These are phyloP conservation scores for Microplitis deprimator DNA, from an alignment of 2,888 invertebrate genomes.

Conservation along the genomic window DNA sequence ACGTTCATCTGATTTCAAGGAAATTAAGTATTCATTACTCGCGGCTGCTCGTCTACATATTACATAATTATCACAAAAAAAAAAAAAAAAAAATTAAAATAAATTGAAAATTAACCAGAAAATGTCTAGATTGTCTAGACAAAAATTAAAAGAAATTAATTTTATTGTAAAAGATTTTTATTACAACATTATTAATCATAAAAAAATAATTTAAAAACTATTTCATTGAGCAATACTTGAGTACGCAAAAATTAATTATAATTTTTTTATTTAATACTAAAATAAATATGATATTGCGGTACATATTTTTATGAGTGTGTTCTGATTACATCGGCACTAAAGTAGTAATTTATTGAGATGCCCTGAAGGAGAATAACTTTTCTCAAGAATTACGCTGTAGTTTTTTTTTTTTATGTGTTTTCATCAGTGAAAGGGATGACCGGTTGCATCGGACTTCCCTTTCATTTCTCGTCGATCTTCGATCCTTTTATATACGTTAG, in stretches of 20 bases:
- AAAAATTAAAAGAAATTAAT: not conserved
- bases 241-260: not conserved
- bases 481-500: not conserved
- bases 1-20: constrained; percentile 21
- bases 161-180: not conserved
- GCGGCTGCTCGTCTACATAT: not conserved
- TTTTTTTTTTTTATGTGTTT: constrained; percentile 7
- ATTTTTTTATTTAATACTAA: not conserved
- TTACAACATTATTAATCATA: not conserved
- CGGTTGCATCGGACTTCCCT: not conserved
- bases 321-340: not conserved
- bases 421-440: constrained; percentile 23
- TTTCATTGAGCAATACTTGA: not conserved
- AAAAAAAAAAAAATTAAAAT: not conserved
- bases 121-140: not conserved
- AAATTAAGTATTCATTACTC: not conserved
- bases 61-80: not conserved
- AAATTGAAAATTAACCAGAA: not conserved
- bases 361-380: constrained; percentile 17
- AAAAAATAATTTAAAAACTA: not conserved
- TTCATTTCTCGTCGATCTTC: not conserved
- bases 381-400: not conserved
- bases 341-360: constrained; percentile 3
- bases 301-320: not conserved
- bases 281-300: not conserved